Evolutionary conservation across 2,797 vertebrate species (phyloP).

Genomic region (Podarcis siculus): DNA sequence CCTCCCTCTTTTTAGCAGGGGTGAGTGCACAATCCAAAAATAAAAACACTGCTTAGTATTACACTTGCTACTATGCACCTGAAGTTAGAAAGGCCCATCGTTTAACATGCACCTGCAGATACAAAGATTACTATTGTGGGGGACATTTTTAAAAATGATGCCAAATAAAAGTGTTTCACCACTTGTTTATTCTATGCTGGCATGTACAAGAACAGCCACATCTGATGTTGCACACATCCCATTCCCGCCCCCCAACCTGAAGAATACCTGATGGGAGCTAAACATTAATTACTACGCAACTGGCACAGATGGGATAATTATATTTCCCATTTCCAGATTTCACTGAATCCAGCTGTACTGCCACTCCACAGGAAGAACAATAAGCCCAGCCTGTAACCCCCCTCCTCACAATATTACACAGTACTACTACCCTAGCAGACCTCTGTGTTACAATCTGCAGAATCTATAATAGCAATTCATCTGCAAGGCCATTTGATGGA

Average conservation of each 20-base stretch:
- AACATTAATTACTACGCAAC: slow-evolving; percentile 71
- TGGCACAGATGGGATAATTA: slow-evolving; percentile 60
- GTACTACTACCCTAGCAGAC: not conserved
- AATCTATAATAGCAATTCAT: slow-evolving; percentile 36
- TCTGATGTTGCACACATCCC: slow-evolving; percentile 53
- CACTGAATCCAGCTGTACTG: slow-evolving; percentile 46
- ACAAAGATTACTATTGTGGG: slow-evolving; percentile 25
- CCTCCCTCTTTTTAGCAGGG: accelerated
- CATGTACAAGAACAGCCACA: slow-evolving; percentile 47
- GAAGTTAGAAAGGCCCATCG: slow-evolving; percentile 36
- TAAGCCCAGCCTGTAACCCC: slow-evolving; percentile 45
- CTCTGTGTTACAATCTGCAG: not conserved
- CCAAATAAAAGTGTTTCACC: not conserved
- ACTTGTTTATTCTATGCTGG: slow-evolving; percentile 29
- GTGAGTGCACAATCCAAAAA: not conserved
- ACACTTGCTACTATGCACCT: not conserved
- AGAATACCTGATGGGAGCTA: slow-evolving; percentile 63
- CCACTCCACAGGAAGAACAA: slow-evolving; percentile 24
- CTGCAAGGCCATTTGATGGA: slow-evolving; percentile 47
- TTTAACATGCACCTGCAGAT: slow-evolving; percentile 50
- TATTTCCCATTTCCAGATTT: slow-evolving; percentile 57
- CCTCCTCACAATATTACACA: not conserved
- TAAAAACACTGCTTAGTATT: not conserved
- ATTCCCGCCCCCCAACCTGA: slow-evolving; percentile 34
- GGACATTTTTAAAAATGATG: not conserved